These are phyloP conservation scores for Tympanuchus pallidicinctus DNA, from an alignment of 2,113 vertebrate species.

Conservation along the genomic window DNA sequence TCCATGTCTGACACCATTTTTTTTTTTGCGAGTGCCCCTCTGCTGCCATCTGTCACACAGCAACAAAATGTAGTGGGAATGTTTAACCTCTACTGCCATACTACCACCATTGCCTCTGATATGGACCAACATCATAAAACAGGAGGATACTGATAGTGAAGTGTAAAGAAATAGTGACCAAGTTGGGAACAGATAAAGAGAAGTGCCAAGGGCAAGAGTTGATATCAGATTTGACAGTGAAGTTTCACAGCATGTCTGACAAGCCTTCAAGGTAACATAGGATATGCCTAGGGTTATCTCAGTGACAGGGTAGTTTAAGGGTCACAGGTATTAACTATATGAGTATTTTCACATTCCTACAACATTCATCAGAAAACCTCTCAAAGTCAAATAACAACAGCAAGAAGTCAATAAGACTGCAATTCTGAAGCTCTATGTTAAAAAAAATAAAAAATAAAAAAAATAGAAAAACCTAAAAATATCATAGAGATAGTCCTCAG, in stretches of 20 bases:
- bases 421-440: too few species aligned
- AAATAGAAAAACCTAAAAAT: not conserved
- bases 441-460: not conserved
- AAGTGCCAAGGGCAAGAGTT: not conserved
- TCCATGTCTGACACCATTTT: too few species aligned
- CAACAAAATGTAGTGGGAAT: too few species aligned
- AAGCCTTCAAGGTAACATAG: not conserved
- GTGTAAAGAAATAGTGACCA: not conserved
- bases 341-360: not conserved
- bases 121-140: too few species aligned
- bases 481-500: not conserved
- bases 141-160: not conserved
- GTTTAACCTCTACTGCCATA: too few species aligned
- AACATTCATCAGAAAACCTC: not conserved
- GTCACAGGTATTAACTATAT: not conserved
- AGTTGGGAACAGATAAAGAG: not conserved
- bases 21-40: too few species aligned
- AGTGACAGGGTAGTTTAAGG: not conserved
- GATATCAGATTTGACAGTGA: not conserved
- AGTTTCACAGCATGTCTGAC: not conserved
- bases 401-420: not conserved
- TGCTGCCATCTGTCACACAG: too few species aligned
- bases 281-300: not conserved
- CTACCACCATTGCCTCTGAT: too few species aligned
- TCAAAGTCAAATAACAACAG: not conserved